These are phyloP conservation scores for Uropsilus gracilis DNA, from an alignment of 2,113 vertebrate genomes.

Conservation along the genomic window DNA sequence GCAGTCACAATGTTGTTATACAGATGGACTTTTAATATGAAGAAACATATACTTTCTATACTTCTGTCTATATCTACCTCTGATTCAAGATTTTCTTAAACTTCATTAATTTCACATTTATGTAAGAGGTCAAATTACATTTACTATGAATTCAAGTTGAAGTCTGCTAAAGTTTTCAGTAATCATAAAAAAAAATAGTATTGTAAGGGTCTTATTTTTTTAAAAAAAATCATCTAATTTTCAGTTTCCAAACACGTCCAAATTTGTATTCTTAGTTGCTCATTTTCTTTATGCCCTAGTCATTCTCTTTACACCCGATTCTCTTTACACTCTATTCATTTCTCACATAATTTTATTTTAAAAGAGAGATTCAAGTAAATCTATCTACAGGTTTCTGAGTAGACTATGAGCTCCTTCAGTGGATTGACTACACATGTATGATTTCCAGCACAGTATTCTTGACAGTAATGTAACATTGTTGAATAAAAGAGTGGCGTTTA, in stretches of 20 bases:
- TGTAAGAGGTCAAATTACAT: slow-evolving; percentile 1
- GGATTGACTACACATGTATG: not conserved
- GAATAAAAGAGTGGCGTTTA: slow-evolving; percentile 7
- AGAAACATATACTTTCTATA: not conserved
- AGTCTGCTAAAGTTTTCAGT: slow-evolving; percentile 1
- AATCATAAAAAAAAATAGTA: slow-evolving; percentile 8
- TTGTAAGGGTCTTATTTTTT: not conserved
- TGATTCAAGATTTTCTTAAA: slow-evolving; percentile 29
- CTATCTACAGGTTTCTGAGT: not conserved
- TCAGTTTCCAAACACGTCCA: not conserved
- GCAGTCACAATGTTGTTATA: not conserved
- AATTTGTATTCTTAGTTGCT: slow-evolving; percentile 11
- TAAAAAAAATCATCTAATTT: not conserved
- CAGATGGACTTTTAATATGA: not conserved
- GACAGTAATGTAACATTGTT: no score
- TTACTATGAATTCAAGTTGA: slow-evolving; percentile 1
- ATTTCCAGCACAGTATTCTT: not conserved
- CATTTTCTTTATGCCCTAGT: not conserved
- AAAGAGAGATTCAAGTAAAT: slow-evolving; percentile 29
- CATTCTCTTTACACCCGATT: no score
- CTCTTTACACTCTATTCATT: not conserved
- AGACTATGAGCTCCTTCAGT: not conserved
- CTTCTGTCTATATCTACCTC: not conserved
- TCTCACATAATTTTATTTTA: slow-evolving; percentile 40
- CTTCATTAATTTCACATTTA: slow-evolving; percentile 13